A percentile compares a stretch with the other conserved stretches of the same genome.
These are phyloP conservation scores for Tinea pellionella DNA, from an alignment of 2,888 invertebrate genomes.

Conservation along the genomic window DNA sequence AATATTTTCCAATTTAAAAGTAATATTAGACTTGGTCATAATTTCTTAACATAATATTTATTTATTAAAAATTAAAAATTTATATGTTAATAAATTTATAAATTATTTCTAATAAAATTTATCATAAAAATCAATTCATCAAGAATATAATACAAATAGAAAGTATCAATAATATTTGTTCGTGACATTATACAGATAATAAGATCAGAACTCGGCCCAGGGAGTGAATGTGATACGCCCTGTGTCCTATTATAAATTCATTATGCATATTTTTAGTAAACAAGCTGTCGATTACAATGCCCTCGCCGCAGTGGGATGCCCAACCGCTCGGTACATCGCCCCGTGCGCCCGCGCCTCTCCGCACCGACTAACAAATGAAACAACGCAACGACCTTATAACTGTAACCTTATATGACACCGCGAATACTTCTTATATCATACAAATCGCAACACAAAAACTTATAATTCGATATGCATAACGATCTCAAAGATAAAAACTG, in stretches of 20 bases:
- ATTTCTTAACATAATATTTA: neutral
- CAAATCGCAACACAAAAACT: conserved; percentile 2
- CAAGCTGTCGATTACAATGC: conserved; percentile 70
- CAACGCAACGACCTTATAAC: conserved; percentile 5
- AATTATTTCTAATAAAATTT: no score
- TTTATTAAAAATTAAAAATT: neutral
- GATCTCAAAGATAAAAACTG: neutral
- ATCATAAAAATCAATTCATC: neutral
- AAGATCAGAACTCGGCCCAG: neutral
- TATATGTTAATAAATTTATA: no score
- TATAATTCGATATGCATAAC: conserved; percentile 11
- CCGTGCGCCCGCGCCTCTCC: conserved; percentile 27
- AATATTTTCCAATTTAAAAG: neutral
- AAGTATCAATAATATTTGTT: neutral
- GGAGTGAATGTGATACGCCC: conserved; percentile 7
- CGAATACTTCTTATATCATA: neutral
- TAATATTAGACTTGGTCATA: neutral
- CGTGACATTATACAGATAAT: conserved; percentile 4
- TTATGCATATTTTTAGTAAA: conserved; percentile 71
- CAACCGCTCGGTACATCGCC: conserved; percentile 51
- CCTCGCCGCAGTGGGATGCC: conserved; percentile 49
- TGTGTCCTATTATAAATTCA: conserved; percentile 62
- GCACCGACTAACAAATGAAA: neutral
- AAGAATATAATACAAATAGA: neutral
- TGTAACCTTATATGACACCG: neutral